Evolutionary conservation across 2,888 invertebrate genomes (phyloP).

Genomic region (Eristalinus sepulchralis): DNA sequence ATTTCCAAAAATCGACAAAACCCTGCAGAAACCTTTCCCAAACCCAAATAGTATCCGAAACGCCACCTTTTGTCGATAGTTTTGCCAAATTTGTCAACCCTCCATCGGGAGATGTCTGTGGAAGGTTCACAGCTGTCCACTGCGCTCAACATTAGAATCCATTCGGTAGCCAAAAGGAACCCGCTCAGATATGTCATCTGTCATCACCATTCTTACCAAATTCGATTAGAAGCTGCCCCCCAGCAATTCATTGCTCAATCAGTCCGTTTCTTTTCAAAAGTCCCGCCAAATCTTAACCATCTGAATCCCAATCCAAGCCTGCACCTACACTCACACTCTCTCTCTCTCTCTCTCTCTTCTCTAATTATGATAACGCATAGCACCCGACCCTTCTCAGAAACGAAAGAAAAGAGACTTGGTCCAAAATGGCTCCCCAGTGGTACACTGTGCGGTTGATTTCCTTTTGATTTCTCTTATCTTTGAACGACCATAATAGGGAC

Average conservation of each 20-base stretch:
- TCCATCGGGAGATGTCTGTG: no score
- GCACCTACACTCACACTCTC: not conserved
- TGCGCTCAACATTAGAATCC: no score
- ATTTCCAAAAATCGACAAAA: no score
- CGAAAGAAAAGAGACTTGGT: constrained; percentile 31
- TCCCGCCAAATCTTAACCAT: not conserved
- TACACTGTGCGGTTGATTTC: constrained; percentile 16
- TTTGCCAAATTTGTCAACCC: no score
- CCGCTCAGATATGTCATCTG: no score
- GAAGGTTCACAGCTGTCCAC: no score
- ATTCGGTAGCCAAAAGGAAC: no score
- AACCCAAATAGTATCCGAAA: no score
- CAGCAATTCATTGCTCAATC: not conserved
- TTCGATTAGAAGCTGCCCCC: not conserved
- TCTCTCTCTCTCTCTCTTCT: no score
- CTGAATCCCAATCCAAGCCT: not conserved
- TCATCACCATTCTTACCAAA: not conserved
- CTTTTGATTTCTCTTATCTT: constrained; percentile 24
- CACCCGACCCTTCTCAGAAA: not conserved
- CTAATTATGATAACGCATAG: not conserved
- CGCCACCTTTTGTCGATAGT: no score
- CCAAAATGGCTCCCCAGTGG: constrained; percentile 39
- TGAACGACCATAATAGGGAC: constrained; percentile 13
- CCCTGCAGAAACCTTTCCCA: no score
- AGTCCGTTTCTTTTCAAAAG: not conserved